Percentiles rank a stretch among this genome's conserved stretches.
Evolutionary conservation across 2,888 invertebrate species (phyloP).

Genomic region (Hipparchia sbordonii): DNA sequence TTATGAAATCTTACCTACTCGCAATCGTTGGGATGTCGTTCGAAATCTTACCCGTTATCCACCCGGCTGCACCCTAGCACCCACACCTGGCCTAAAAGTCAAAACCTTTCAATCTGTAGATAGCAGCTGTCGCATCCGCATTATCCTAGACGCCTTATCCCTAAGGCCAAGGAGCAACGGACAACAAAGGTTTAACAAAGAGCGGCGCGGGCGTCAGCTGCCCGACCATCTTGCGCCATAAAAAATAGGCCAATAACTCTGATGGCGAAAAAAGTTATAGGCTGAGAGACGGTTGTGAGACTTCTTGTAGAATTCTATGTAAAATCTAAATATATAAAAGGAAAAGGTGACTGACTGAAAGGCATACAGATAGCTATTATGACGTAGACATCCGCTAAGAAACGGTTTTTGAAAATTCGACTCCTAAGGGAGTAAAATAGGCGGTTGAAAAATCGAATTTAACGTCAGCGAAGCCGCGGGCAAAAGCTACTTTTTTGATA

Average conservation of each 20-base stretch:
- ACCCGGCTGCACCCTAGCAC: conserved; percentile 54
- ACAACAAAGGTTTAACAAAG: conserved; percentile 60
- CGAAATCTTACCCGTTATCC: conserved; percentile 4
- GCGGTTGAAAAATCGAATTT: too few relatives aligned
- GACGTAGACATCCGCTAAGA: too few relatives aligned
- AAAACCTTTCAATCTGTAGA: conserved; percentile 62
- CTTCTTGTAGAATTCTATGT: too few relatives aligned
- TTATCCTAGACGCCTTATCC: conserved; percentile 63
- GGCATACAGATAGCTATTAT: too few relatives aligned
- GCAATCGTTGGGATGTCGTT: not conserved
- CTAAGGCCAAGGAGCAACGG: conserved; percentile 46
- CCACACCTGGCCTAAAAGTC: conserved; percentile 60
- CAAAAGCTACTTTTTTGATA: too few relatives aligned
- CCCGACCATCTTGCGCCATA: conserved; percentile 77
- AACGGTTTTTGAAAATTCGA: too few relatives aligned
- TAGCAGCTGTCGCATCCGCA: conserved; percentile 54
- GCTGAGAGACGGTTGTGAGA: not conserved
- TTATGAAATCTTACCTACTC: not conserved
- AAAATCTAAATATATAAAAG: too few relatives aligned
- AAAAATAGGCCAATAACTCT: conserved; percentile 82
- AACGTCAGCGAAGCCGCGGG: too few relatives aligned
- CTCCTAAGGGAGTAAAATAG: too few relatives aligned
- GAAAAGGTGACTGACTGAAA: too few relatives aligned
- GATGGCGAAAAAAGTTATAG: conserved; percentile 64
- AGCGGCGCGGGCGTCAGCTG: conserved; percentile 71